Evolutionary conservation across 1,140 invertebrate species (phyloP).

Genomic region (Anastrepha ludens): DNA sequence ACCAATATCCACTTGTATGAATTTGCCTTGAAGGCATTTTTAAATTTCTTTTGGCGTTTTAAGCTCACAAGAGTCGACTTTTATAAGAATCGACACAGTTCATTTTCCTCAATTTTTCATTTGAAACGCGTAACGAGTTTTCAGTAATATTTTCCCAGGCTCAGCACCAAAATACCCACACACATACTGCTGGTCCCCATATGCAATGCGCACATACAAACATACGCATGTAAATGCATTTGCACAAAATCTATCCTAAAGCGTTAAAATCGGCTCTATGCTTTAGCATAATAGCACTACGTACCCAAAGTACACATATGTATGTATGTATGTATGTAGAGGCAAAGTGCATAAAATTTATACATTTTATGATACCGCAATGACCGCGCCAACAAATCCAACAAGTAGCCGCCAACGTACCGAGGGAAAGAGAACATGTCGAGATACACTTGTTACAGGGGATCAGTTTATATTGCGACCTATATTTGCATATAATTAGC

Average conservation of each 20-base stretch:
- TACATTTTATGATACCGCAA: background rate
- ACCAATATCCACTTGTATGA: too few relatives aligned
- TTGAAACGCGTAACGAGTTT: background rate
- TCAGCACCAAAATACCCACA: background rate
- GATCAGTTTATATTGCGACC: conserved; percentile 49
- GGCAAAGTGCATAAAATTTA: background rate
- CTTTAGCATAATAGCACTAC: background rate
- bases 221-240: background rate
- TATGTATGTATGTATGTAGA: background rate
- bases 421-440: background rate
- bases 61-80: too few relatives aligned
- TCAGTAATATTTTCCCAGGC: background rate
- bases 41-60: too few relatives aligned
- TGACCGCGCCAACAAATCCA: background rate
- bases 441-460: conserved; percentile 9
- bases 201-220: too few relatives aligned
- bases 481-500: conserved; percentile 53
- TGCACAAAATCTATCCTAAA: background rate
- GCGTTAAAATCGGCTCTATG: background rate
- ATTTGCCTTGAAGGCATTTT: too few relatives aligned
- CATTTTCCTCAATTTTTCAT: background rate
- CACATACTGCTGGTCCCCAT: too few relatives aligned
- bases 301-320: too few relatives aligned
- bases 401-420: background rate
- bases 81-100: background rate